Percentiles rank a stretch among this genome's conserved stretches.
phyloP scores from a whole-genome alignment of 2,797 vertebrate species.

The Tapirus indicus region DNA sequence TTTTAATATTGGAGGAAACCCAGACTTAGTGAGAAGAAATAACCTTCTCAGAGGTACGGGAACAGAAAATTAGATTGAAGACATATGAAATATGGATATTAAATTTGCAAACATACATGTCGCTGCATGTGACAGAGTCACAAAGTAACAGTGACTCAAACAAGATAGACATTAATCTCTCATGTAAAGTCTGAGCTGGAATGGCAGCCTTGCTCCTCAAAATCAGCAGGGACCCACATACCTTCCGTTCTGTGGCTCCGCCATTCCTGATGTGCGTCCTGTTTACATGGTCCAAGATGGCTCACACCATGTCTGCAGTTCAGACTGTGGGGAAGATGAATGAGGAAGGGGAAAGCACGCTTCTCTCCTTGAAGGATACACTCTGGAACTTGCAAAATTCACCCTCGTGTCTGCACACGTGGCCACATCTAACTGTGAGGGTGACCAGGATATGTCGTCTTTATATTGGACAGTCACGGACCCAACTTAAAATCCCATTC shows the following conservation, averaged over 20 bases:
- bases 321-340: background rate
- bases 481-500: background rate
- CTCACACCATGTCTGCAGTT: background rate
- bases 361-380: background rate
- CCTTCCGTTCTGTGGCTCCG: background rate
- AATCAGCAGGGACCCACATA: background rate
- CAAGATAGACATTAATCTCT: background rate
- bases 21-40: conserved; percentile 39
- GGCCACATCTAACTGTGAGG: background rate
- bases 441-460: background rate
- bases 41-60: background rate
- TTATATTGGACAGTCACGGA: background rate
- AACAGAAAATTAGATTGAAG: conserved; percentile 14
- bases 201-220: background rate
- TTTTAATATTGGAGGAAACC: conserved; percentile 42
- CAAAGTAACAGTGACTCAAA: background rate
- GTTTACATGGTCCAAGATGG: background rate
- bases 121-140: background rate
- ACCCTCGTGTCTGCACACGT: background rate
- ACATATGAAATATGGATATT: background rate
- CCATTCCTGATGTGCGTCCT: background rate
- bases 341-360: background rate
- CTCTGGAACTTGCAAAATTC: background rate
- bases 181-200: background rate
- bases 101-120: background rate